Base-by-base conservation (phyloP, 1,140 invertebrate genomes). In the Macrobrachium nipponense region DNA sequence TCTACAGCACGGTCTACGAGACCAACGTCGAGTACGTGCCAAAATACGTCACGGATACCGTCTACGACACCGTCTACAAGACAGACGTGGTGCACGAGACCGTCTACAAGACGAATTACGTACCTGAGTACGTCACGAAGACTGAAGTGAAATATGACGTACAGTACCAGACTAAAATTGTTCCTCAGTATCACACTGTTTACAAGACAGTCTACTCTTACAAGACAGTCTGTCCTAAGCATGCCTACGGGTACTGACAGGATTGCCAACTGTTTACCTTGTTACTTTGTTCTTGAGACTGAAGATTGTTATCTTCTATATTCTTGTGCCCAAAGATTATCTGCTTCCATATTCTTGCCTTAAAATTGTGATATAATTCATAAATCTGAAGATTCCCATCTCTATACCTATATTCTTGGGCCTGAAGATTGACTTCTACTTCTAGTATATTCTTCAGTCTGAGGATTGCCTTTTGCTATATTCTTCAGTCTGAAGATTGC, bases 131-230 rank as follows among this genome's bases (percentile, higher is more conserved):
- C 62, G 62, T 85, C 5, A 78, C 75, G 0, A 72, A 85, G 82
- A 85, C 82, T 0, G 43, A 78, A 18, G 76, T 85, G 20, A 61
- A 85, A 75, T 85, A 79, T 75, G 75, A 83, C 20, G 80, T 78
- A 27, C 68, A 73, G 2, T 86, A 86, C 77, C 66, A 86, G 18
- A 86, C 76, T 5, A 18, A 86, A 20, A 68, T 72, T 12, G 68
- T 80, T 7, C 84, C 84, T 17, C n/a, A 86, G 68, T 86, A 86
- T 70, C n/a, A 73, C 18, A 80, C 84, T 5, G 84, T 75, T 59
- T 61, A 66, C 18, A 62, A 80, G 84, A 61, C 44, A 14, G 36
- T 72, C 20, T 11, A 23, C 0, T 11, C 58, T 43, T 80, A 86
- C 60, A 62, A 62, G 20, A 86, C 84, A 4, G 44, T 43, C 43